Base-by-base conservation (phyloP, 37 sponge, comb jelly and placozoan species). In the Diacarnus erythraeanus region DNA sequence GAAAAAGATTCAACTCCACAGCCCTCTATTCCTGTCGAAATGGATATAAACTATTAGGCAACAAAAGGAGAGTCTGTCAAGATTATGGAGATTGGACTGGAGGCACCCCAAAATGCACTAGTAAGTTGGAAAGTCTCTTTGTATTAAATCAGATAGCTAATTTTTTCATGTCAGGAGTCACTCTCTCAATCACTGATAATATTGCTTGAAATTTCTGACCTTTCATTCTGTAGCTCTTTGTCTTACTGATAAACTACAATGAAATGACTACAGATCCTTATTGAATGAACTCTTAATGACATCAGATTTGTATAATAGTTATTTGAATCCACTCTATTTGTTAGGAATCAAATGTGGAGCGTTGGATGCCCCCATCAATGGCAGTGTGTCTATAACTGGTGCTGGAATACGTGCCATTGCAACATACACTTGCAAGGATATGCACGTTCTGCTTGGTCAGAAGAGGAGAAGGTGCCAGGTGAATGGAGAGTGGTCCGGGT, bases 31-130 rank as follows among this genome's bases (percentile, higher is more conserved):
- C 30, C 39, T 92, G 92, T 47, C 42, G 79, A 60, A 44, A 71
- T 22, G 88, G 87, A 71, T 87, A 60, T 73, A 23, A 23, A 27
- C 39, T 92, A 25, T 20, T 81, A 87, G 58, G 72, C 25, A 26
- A 17, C 43, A 35, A 25, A 1, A 57, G 27, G 9, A 43, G 92
- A 38, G 39, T 39, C 3, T 92, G 92, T 60, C 73, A 80, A 42
- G 25, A 54, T 23, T 61, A 72, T 77, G 89, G 93, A 44, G 29
- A 60, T 39, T 93, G 89, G 89, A 71, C 78, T 23, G 93, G 86
- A 42, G 10, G 22, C 34, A 76, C 61, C 10, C 93, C 93, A 35
- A 21, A 51, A 23, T 93, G 93, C 76, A 36, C 21, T 27, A 27
- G 85, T 90, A 70, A 86, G 68, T 27, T 0, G 3, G n/a, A 60